Evolutionary conservation across 92 coral and sea anemone species (phyloP).

Genomic region (Palythoa grandis): DNA sequence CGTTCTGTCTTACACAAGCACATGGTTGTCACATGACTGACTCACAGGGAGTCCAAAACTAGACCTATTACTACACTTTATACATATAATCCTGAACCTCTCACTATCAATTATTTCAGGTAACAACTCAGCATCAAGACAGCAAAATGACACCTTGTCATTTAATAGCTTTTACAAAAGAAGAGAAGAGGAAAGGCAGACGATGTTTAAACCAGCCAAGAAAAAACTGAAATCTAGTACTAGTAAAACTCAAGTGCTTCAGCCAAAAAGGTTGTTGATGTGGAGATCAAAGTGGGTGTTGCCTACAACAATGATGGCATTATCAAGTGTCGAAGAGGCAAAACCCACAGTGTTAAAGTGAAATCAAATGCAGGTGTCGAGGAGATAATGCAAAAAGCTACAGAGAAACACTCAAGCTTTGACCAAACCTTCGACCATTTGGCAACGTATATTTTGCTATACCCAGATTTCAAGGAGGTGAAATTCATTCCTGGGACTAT

Average conservation of each 20-base stretch:
- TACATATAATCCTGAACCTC: not conserved
- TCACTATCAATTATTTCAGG: not conserved
- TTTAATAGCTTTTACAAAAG: conserved; percentile 12
- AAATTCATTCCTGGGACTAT: conserved; percentile 67
- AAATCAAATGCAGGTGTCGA: conserved; percentile 57
- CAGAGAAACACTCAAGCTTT: conserved; percentile 61
- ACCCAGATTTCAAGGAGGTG: conserved; percentile 78
- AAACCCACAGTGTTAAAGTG: conserved; percentile 59
- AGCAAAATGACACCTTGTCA: conserved; percentile 8
- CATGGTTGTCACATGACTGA: too few species aligned
- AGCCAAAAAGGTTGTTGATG: conserved; percentile 47
- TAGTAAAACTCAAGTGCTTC: not conserved
- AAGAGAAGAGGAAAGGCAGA: conserved; percentile 27
- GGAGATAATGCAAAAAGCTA: conserved; percentile 61
- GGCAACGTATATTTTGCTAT: conserved; percentile 62
- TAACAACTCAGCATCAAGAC: not conserved
- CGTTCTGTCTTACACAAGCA: too few species aligned
- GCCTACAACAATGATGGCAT: conserved; percentile 66
- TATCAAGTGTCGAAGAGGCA: conserved; percentile 66
- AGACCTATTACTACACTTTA: too few species aligned
- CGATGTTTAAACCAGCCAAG: conserved; percentile 39
- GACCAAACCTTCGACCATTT: conserved; percentile 61
- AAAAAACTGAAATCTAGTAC: conserved; percentile 30
- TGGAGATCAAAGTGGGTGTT: conserved; percentile 73
- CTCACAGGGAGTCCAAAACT: too few species aligned